Evolutionary conservation across 2,888 invertebrate genomes (phyloP).

Genomic region (Odontothrips loti): DNA sequence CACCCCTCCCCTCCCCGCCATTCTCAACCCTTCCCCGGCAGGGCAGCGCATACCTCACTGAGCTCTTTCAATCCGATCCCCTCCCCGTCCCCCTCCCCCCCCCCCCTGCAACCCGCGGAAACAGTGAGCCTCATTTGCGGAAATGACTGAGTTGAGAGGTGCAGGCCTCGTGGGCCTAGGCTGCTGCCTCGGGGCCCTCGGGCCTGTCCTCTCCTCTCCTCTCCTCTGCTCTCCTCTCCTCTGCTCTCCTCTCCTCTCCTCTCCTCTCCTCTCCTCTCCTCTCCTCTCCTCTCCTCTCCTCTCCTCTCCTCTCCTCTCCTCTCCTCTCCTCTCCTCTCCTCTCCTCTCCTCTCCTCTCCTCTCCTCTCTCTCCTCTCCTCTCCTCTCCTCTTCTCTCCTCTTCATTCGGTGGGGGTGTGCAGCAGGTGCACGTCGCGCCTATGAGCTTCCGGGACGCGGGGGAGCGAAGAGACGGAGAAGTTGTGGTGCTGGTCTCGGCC

Average conservation of each 20-base stretch:
- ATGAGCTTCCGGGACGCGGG: too few species aligned
- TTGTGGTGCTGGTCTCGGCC: too few species aligned
- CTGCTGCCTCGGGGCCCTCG: neutral
- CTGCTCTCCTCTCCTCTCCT: neutral
- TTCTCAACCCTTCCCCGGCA: neutral
- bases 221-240: neutral
- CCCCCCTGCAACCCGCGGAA: neutral
- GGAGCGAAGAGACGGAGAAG: too few species aligned
- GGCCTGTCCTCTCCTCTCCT: too few species aligned
- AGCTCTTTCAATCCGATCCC: neutral
- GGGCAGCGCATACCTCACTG: constrained; percentile 7
- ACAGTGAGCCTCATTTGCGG: constrained; percentile 6
- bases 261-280: neutral
- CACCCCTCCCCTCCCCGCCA: neutral
- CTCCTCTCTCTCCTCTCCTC: too few species aligned
- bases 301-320: neutral
- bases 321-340: neutral
- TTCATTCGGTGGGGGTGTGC: too few species aligned
- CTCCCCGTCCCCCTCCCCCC: neutral
- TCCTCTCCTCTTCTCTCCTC: too few species aligned
- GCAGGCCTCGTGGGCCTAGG: neutral
- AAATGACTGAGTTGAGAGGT: neutral
- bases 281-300: neutral
- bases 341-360: too few species aligned
- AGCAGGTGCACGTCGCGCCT: too few species aligned